These are phyloP conservation scores for Cryptoprocta ferox DNA, from an alignment of 2,797 vertebrate species.

Conservation along the genomic window DNA sequence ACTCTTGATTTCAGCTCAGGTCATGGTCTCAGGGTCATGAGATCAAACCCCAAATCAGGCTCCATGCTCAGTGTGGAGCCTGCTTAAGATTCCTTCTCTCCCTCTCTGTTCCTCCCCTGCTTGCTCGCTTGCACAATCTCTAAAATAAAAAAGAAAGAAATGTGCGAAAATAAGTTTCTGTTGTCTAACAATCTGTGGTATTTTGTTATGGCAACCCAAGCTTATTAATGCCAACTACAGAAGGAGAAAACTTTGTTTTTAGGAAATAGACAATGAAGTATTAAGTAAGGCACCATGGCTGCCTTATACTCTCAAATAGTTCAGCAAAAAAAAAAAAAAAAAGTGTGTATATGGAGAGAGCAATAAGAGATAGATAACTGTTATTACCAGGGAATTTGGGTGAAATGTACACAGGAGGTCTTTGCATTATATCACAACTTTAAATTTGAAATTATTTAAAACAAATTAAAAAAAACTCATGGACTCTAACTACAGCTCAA, in stretches of 20 bases:
- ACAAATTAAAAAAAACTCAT: not conserved
- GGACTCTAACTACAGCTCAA: not conserved
- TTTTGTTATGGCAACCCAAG: not conserved
- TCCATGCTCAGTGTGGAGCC: not conserved
- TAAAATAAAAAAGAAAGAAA: not conserved
- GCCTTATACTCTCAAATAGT: not conserved
- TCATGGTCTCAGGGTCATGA: not conserved
- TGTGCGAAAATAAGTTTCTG: not conserved
- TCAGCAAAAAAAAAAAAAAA: not conserved
- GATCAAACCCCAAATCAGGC: not conserved
- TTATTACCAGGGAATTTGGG: not conserved
- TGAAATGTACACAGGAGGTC: not conserved
- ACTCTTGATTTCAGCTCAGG: not conserved
- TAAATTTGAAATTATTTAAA: slow-evolving; percentile 32
- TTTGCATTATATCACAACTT: not conserved
- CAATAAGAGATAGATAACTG: not conserved
- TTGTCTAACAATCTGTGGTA: not conserved
- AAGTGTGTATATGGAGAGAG: not conserved
- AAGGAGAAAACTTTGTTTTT: not conserved
- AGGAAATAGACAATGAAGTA: not conserved
- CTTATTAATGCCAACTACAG: not conserved
- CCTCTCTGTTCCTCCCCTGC: not conserved
- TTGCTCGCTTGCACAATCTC: not conserved
- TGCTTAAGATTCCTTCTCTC: not conserved
- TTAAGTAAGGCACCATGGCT: not conserved